Conservation (phyloP, 2,888 invertebrate genomes). For the Empis stercorea region DNA sequence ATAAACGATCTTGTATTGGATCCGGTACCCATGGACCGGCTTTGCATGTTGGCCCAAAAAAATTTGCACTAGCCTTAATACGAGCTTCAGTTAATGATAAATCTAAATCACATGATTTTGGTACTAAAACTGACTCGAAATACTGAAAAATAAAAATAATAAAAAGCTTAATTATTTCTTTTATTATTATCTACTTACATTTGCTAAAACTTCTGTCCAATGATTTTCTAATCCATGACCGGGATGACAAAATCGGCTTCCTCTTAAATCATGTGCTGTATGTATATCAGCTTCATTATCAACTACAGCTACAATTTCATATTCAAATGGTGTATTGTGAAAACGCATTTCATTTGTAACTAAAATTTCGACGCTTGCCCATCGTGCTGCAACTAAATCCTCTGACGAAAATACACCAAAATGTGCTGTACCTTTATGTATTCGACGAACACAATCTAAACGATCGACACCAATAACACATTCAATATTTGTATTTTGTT, state of each 20-base stretch:
- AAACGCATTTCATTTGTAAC: constrained; percentile 56
- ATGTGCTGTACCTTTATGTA: constrained; percentile 66
- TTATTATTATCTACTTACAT: constrained; percentile 39
- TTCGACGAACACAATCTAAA: constrained; percentile 64
- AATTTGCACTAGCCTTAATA: constrained; percentile 56
- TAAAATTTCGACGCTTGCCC: constrained; percentile 52
- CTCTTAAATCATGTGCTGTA: constrained; percentile 47
- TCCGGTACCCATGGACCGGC: constrained; percentile 76
- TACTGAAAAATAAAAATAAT: constrained; percentile 41
- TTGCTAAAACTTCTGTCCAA: constrained; percentile 61
- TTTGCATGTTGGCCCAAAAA: constrained; percentile 70
- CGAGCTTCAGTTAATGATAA: constrained; percentile 63
- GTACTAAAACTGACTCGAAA: constrained; percentile 59
- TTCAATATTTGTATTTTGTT: constrained; percentile 45
- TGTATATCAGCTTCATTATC: constrained; percentile 46
- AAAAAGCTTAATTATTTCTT: background rate
- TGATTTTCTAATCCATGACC: constrained; percentile 60
- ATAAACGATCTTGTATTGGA: constrained; percentile 42
- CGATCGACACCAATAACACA: constrained; percentile 65
- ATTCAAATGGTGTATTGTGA: constrained; percentile 41
- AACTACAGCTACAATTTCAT: constrained; percentile 54
- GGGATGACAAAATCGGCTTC: constrained; percentile 69
- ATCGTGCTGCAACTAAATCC: constrained; percentile 63
- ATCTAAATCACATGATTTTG: constrained; percentile 53
- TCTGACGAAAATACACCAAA: constrained; percentile 75